Evolutionary conservation across 2,797 vertebrate genomes (phyloP).

Genomic region (Enteromius radiatus): DNA sequence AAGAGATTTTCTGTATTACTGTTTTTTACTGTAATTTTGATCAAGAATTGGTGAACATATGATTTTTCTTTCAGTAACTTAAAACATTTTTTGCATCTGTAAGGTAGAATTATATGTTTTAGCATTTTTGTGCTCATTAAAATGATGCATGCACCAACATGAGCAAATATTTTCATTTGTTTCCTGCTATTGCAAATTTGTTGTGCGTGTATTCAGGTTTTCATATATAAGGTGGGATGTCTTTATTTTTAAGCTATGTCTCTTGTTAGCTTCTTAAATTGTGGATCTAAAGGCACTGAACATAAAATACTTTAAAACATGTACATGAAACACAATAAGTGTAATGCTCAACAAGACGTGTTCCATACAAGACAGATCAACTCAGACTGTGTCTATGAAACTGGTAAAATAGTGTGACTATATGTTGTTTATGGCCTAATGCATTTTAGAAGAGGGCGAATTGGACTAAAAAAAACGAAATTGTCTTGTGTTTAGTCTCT

Average conservation of each 20-base stretch:
- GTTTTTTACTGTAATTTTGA: background rate
- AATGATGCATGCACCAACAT: background rate
- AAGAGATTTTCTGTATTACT: background rate
- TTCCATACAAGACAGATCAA: no score
- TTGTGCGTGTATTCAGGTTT: background rate
- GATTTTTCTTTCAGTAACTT: background rate
- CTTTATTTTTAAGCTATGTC: background rate
- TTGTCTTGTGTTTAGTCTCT: conserved; percentile 83
- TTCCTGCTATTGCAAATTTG: background rate
- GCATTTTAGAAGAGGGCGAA: background rate
- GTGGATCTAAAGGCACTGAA: background rate
- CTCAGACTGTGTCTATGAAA: background rate
- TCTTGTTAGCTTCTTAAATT: conserved; percentile 38
- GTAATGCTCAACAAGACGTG: conserved; percentile 24
- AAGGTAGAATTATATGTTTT: background rate
- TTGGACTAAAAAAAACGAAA: background rate
- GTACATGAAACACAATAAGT: background rate
- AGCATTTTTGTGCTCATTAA: background rate
- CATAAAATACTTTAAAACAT: background rate
- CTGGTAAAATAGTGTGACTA: no score
- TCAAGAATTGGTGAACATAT: background rate
- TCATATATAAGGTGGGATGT: background rate
- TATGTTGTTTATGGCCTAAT: background rate
- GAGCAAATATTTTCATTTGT: background rate
- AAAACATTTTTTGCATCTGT: background rate